Evolutionary conservation across 1,140 invertebrate genomes (phyloP).

Genomic region (Drosophila grimshawi): DNA sequence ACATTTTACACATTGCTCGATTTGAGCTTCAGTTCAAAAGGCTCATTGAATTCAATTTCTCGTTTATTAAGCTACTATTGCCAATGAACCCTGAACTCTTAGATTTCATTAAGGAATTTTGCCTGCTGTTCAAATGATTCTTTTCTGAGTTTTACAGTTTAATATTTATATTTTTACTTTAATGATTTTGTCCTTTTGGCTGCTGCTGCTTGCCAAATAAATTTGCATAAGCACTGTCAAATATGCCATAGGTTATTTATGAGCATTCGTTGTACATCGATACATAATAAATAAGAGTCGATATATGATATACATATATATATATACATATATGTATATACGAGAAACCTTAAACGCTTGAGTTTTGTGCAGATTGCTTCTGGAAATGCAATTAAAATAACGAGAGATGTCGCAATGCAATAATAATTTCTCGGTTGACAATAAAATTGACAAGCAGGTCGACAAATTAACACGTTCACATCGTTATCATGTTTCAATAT

Average conservation of each 20-base stretch:
- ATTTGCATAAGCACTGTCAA: conserved; percentile 18
- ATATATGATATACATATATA: neutral
- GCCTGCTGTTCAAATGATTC: neutral
- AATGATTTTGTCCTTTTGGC: neutral
- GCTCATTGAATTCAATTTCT: neutral
- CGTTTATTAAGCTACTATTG: neutral
- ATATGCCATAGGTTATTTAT: conserved; percentile 41
- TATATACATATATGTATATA: neutral
- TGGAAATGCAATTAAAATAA: conserved; percentile 71
- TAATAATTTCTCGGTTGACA: conserved; percentile 67
- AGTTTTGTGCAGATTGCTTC: neutral
- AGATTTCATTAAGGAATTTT: conserved; percentile 8
- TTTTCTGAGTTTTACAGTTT: conserved; percentile 3
- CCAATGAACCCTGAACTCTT: neutral
- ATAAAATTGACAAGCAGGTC: conserved; percentile 42
- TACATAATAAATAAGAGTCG: conserved; percentile 15
- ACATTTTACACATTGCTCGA: conserved; percentile 1
- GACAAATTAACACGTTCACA: conserved; percentile 58
- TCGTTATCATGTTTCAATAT: conserved; percentile 32
- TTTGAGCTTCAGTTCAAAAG: neutral
- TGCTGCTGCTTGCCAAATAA: neutral
- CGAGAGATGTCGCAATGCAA: conserved; percentile 56
- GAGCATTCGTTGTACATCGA: conserved; percentile 4
- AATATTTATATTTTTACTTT: conserved; percentile 11
- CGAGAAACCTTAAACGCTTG: conserved; percentile 12